Percentiles rank a stretch among this genome's conserved stretches.
Conservation (phyloP, 2,888 invertebrate genomes). For the Adela reaumurella region DNA sequence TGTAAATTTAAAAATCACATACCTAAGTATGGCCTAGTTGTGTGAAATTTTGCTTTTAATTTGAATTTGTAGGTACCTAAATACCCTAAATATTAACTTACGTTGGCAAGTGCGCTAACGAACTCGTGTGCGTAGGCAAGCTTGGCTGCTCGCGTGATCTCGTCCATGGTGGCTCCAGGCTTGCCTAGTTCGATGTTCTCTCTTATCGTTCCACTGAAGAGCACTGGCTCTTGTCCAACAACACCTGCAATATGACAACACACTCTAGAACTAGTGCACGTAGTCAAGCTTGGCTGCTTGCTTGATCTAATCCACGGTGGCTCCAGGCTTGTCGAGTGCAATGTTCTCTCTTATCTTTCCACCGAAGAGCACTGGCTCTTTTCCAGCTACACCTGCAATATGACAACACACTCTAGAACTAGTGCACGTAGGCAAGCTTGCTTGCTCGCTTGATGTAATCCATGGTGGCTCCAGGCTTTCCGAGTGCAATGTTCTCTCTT, state of each 20-base stretch:
- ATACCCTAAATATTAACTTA: slow-evolving; percentile 24
- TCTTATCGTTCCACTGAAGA: slow-evolving; percentile 78
- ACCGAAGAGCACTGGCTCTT: slow-evolving; percentile 83
- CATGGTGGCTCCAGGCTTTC: slow-evolving; percentile 62
- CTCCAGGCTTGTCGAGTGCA: slow-evolving; percentile 67
- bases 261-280: not conserved
- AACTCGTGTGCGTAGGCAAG: slow-evolving; percentile 76
- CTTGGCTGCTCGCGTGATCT: slow-evolving; percentile 67
- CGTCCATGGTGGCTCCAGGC: slow-evolving; percentile 60
- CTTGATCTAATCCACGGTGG: slow-evolving; percentile 60
- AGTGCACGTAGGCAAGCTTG: not conserved
- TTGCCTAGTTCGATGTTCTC: slow-evolving; percentile 70
- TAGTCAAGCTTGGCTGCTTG: no score
- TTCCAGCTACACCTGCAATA: slow-evolving; percentile 70
- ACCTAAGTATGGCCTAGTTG: no score
- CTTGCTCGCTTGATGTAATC: slow-evolving; percentile 49
- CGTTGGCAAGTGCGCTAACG: slow-evolving; percentile 65
- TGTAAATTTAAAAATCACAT: no score
- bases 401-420: slow-evolving; percentile 2
- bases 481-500: slow-evolving; percentile 67
- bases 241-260: slow-evolving; percentile 50
- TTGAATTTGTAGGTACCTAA: not conserved
- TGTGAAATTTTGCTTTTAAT: not conserved
- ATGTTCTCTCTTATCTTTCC: slow-evolving; percentile 70
- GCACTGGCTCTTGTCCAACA: slow-evolving; percentile 83